Percentiles rank a stretch among this genome's conserved stretches.
Evolutionary conservation across 2,888 invertebrate species (phyloP).

Genomic region (Lepidochrysops patricia): DNA sequence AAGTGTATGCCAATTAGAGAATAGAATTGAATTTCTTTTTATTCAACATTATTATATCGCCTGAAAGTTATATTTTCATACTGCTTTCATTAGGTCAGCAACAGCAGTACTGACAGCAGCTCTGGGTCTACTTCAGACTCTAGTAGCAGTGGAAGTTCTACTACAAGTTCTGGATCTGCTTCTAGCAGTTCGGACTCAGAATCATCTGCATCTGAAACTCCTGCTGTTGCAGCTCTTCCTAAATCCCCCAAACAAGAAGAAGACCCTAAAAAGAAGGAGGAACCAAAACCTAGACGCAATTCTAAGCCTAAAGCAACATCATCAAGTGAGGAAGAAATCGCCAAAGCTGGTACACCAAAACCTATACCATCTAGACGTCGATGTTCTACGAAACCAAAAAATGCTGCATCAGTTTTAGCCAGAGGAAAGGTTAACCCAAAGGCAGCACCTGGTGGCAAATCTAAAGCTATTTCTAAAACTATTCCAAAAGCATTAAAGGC

Average conservation of each 20-base stretch:
- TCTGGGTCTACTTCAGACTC: slow-evolving; percentile 81
- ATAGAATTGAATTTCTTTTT: background rate
- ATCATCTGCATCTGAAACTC: slow-evolving; percentile 72
- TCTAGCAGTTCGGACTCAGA: slow-evolving; percentile 82
- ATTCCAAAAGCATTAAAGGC: slow-evolving; percentile 43
- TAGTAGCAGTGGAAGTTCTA: slow-evolving; percentile 79
- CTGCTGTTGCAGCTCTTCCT: slow-evolving; percentile 36
- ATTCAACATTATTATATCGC: no score
- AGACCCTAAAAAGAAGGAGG: slow-evolving; percentile 52
- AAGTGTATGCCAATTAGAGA: background rate
- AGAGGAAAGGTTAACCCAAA: slow-evolving; percentile 59
- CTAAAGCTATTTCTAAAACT: slow-evolving; percentile 54
- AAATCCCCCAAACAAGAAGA: slow-evolving; percentile 56
- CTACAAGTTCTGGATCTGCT: slow-evolving; percentile 80
- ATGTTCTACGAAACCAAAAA: slow-evolving; percentile 76
- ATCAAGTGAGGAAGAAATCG: slow-evolving; percentile 77
- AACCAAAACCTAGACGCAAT: slow-evolving; percentile 43
- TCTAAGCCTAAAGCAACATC: slow-evolving; percentile 66
- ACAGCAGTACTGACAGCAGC: slow-evolving; percentile 76
- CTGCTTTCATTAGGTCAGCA: slow-evolving; percentile 48
- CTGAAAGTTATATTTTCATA: slow-evolving; percentile 2
- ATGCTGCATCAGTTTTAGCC: slow-evolving; percentile 75
- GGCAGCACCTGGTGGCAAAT: slow-evolving; percentile 53
- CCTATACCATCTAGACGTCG: slow-evolving; percentile 62
- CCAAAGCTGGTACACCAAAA: slow-evolving; percentile 54